A percentile compares a stretch with the other conserved stretches of the same genome.
These are phyloP conservation scores for Dichetophora obliterata DNA, from an alignment of 2,888 invertebrate species.

Conservation along the genomic window DNA sequence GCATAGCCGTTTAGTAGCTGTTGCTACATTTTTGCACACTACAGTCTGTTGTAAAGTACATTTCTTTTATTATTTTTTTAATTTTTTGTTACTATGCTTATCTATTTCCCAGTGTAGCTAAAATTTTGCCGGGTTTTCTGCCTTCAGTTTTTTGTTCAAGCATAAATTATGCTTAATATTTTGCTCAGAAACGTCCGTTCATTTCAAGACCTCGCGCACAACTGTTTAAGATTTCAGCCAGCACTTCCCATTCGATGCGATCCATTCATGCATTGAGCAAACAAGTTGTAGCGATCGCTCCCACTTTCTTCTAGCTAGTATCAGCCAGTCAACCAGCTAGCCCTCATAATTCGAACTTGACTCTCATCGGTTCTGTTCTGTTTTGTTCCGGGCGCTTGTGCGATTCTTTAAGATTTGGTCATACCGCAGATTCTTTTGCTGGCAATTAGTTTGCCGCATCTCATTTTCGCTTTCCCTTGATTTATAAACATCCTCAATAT, in stretches of 20 bases:
- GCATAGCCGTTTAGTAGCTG: neutral
- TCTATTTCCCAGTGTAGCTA: neutral
- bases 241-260: slow-evolving; percentile 42
- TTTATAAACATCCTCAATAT: neutral
- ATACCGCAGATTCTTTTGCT: neutral
- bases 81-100: neutral
- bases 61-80: neutral
- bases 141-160: neutral
- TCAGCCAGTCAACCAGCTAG: slow-evolving; percentile 9
- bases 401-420: neutral
- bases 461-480: neutral
- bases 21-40: neutral
- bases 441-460: no score
- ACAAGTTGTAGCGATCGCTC: neutral
- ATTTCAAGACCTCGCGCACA: slow-evolving; percentile 47
- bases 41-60: neutral
- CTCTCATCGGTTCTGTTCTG: neutral
- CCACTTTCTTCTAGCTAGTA: neutral
- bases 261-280: slow-evolving; percentile 40
- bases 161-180: neutral
- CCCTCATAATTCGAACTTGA: neutral
- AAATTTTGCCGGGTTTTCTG: neutral
- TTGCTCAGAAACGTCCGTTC: slow-evolving; percentile 40
- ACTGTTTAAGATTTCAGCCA: slow-evolving; percentile 47
- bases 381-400: neutral